Evolutionary conservation across 2,113 vertebrate species (phyloP).

Genomic region (Aegithalos caudatus): DNA sequence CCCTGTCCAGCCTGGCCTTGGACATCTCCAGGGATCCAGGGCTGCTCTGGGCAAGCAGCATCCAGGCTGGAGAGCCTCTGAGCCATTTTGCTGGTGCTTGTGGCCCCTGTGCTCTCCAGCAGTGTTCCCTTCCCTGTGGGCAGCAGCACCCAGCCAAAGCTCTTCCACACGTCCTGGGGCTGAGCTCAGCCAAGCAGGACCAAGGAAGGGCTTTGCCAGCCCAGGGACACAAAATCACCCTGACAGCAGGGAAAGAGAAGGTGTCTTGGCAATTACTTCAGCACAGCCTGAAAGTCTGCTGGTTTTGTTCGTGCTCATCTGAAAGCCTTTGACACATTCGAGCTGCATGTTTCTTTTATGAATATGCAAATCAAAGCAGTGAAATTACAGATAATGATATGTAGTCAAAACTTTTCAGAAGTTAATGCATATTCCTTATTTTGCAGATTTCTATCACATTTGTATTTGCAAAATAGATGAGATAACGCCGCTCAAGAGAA

Average conservation of each 20-base stretch:
- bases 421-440: conserved; percentile 62
- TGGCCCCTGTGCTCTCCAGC: fast-evolving
- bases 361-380: conserved; percentile 63
- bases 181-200: not conserved
- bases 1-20: not conserved
- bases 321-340: conserved; percentile 56
- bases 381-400: conserved; percentile 63
- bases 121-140: not conserved
- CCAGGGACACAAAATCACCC: not conserved
- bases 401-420: conserved; percentile 67
- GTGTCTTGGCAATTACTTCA: not conserved
- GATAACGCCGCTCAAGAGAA: conserved; percentile 4
- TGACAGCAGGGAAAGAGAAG: not conserved
- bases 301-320: conserved; percentile 16
- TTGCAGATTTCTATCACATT: conserved; percentile 64
- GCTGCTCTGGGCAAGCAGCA: not conserved
- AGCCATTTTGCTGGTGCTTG: not conserved
- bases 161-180: not conserved
- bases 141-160: not conserved
- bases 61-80: not conserved
- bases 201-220: not conserved
- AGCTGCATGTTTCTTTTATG: conserved; percentile 61
- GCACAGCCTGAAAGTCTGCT: conserved; percentile 21
- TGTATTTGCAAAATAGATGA: conserved; percentile 68
- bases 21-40: not conserved